Base-by-base conservation (phyloP, 1,140 invertebrate genomes). In the Magallana angulata region DNA sequence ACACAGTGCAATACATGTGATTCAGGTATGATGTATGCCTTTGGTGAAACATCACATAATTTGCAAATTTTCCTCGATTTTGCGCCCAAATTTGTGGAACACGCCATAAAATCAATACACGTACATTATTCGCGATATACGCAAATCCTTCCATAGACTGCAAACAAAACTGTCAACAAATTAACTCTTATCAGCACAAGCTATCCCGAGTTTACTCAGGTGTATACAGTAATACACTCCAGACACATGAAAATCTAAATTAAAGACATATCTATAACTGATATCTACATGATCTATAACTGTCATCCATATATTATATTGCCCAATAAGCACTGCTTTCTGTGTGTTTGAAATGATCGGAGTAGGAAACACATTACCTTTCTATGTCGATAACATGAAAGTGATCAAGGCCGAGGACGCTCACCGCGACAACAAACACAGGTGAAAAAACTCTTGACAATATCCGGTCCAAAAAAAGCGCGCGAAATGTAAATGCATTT, bases 141-240 rank as follows among this genome's bases (percentile, higher is more conserved):
- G 36, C 1, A 48, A 7, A 30, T 18, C 68, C 9, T 76, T 76
- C 68, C 24, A 30, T 24, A 30, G 12, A 30, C 18, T 76, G 68
- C 68, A 71, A 76, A 24, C 24, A 76, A 76, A 76, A 30, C 68
- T 76, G 68, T 76, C 68, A 76, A 76, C 68, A 76, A 76, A 76
- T 76, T 30, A 30, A 11, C 60, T n/a, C 60, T 76, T 76, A 76
- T 76, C 68, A 30, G 24, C 11, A 2, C 24, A 76, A 76, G 18
- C 60, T 18, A 30, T 24, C 9, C 68, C 68, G 24, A 76, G 24
- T 76, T 76, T 76, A 76, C 68, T 76, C 68, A 76, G 68, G 68
- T 76, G 68, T 76, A 30, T 76, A 48, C 2, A 24, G 18, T 24
- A 24, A 24, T 24, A 48, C 36, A 48, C 36, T 48, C 36, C 36